A percentile compares a stretch with the other conserved stretches of the same genome.
These are phyloP conservation scores for Listrodromus nycthemerus DNA, from an alignment of 2,888 invertebrate species.

Conservation along the genomic window DNA sequence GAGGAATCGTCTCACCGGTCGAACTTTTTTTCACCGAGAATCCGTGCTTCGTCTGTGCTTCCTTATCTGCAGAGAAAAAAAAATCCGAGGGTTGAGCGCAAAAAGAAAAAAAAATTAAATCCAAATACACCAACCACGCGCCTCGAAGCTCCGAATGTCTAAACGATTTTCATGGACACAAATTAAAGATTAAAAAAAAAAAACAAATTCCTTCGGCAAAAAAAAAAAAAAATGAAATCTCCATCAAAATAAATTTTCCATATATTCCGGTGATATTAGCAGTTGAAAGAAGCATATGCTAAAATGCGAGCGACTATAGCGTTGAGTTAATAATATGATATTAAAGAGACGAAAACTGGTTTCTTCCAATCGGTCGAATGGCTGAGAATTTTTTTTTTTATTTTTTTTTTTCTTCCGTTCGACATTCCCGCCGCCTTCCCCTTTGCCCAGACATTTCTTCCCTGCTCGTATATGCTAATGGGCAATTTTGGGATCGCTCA, in stretches of 20 bases:
- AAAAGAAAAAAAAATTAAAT: slow-evolving; percentile 4
- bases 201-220: slow-evolving; percentile 14
- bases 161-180: background rate
- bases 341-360: slow-evolving; percentile 22
- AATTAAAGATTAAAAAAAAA: slow-evolving; percentile 4
- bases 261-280: slow-evolving; percentile 24
- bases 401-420: slow-evolving; percentile 9
- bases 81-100: background rate
- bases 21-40: background rate
- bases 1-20: background rate
- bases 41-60: background rate
- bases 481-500: background rate
- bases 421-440: background rate
- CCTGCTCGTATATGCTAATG: slow-evolving; percentile 36
- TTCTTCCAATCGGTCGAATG: slow-evolving; percentile 36
- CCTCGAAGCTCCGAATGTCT: background rate
- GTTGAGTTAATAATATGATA: slow-evolving; percentile 2
- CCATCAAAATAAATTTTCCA: slow-evolving; percentile 15
- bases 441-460: slow-evolving; percentile 4
- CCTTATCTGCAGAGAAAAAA: background rate
- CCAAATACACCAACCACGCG: background rate
- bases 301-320: background rate
- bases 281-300: slow-evolving; percentile 16
- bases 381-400: slow-evolving; percentile 27
- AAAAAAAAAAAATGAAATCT: slow-evolving; percentile 25